Conservation (phyloP, 2,113 vertebrate genomes). For the Mustelus asterias region DNA sequence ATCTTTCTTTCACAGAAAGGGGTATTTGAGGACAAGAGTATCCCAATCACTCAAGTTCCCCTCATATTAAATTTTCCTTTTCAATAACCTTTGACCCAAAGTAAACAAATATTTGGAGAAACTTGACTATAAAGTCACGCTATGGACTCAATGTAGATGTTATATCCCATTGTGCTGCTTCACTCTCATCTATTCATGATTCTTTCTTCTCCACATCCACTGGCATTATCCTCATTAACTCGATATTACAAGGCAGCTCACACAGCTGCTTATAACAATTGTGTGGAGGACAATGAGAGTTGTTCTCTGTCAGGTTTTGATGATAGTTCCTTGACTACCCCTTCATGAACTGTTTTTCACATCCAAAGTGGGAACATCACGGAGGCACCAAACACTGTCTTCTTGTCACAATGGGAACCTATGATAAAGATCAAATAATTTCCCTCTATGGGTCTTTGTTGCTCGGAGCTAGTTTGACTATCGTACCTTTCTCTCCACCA, state of each 20-base stretch:
- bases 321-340: not conserved
- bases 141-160: not conserved
- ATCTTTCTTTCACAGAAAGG: not conserved
- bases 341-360: not conserved
- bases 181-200: not conserved
- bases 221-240: not conserved
- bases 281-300: not conserved
- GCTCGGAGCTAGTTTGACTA: too few species aligned
- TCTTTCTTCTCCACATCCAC: not conserved
- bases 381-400: too few species aligned
- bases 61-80: too few species aligned
- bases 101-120: not conserved
- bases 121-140: not conserved
- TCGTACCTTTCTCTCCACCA: too few species aligned
- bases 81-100: not conserved
- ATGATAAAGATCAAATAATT: too few species aligned
- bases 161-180: not conserved
- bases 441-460: too few species aligned
- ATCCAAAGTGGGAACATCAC: too few species aligned
- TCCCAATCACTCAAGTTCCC: not conserved
- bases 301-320: too few species aligned
- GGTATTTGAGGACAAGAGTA: not conserved
- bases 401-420: too few species aligned
- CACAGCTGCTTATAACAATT: not conserved
- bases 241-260: not conserved